Base-by-base conservation (phyloP, 1,140 invertebrate genomes). In the Olivierus martensii region DNA sequence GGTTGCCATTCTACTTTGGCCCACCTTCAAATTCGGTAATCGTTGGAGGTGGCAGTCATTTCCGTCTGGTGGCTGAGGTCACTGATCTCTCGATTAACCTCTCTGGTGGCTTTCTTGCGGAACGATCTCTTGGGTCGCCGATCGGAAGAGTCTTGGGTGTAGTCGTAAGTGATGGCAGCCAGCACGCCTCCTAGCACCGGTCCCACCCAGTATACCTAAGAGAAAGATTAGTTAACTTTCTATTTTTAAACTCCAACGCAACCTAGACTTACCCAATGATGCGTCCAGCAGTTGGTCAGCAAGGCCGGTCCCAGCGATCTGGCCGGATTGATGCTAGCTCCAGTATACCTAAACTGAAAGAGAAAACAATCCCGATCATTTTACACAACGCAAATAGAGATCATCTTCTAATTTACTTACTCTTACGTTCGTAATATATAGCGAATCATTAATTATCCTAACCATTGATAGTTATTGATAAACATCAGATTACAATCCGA, bases 321-420 rank as follows among this genome's bases (percentile, higher is more conserved):
- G 1, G 73, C 74, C 5, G 76, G 76, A 53, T 77, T 78, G 67
- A 78, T 71, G 62, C 75, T 75, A 11, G 69, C 65, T 3, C 76
- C 76, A 21, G 76, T 77, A 49, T 65, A 66, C 7, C 64, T 62
- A 34, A 69, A 69, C 71, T 73, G 54, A 12, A 67, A 61, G 38
- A 56, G 34, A 52, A 68, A 72, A 28, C n/a, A n/a, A n/a, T n/a
- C n/a, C n/a, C n/a, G n/a, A n/a, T n/a, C n/a, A n/a, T n/a, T n/a
- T n/a, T n/a, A n/a, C n/a, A n/a, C n/a, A n/a, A n/a, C n/a, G n/a
- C n/a, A n/a, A n/a, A n/a, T n/a, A n/a, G n/a, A n/a, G n/a, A n/a
- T n/a, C n/a, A n/a, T n/a, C n/a, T n/a, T n/a, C n/a, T n/a, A n/a
- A n/a, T n/a, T n/a, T n/a, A n/a, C n/a, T n/a, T n/a, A n/a, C n/a